Conservation (phyloP, 2,888 invertebrate genomes). For the Gastracanthus pulcherrimus region DNA sequence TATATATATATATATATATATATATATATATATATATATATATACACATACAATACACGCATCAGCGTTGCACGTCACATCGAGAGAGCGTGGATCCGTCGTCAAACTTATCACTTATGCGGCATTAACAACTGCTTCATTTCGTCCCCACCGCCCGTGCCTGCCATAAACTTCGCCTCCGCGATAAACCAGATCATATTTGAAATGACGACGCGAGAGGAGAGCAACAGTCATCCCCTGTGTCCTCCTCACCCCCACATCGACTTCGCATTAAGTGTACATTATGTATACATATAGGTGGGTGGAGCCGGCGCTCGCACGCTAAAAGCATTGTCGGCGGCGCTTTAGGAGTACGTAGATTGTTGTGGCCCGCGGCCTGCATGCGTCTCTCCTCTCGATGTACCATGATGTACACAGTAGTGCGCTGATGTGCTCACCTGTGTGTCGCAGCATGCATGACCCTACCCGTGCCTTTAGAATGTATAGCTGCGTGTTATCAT, state of each 20-base stretch:
- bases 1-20: no score
- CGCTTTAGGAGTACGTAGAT: slow-evolving; percentile 46
- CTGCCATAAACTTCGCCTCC: background rate
- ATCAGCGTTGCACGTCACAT: no score
- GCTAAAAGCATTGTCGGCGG: slow-evolving; percentile 52
- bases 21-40: no score
- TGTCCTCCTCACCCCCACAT: background rate
- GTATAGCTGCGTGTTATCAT: background rate
- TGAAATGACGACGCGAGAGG: background rate
- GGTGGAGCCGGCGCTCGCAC: background rate
- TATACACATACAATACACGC: no score
- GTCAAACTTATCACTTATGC: slow-evolving; percentile 33
- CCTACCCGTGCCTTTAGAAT: background rate
- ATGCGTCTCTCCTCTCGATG: background rate
- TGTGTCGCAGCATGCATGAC: no score
- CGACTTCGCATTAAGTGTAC: slow-evolving; percentile 48
- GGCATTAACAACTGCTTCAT: slow-evolving; percentile 19
- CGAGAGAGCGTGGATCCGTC: background rate
- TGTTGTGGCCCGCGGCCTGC: background rate
- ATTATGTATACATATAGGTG: slow-evolving; percentile 20
- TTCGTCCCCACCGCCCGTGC: no score
- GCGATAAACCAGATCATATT: slow-evolving; percentile 50
- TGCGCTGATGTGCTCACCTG: background rate
- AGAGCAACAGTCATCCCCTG: background rate
- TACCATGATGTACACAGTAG: background rate